Evolutionary conservation across 2,113 vertebrate genomes (phyloP), one percentile per base, ranked within the genome.

Genomic region (Labrus mixtus): DNA sequence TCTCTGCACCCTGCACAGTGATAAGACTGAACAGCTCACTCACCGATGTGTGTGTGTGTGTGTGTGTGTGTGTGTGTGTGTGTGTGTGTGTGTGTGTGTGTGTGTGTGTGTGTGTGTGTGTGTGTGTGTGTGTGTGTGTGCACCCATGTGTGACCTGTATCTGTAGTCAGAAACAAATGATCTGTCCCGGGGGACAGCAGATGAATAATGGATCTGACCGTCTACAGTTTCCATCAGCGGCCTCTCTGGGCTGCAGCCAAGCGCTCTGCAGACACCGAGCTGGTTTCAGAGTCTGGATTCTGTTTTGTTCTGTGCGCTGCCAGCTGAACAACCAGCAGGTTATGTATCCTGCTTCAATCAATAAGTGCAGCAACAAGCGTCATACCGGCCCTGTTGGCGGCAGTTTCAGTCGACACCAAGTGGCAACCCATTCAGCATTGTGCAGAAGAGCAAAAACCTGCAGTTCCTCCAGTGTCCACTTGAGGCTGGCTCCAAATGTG

Each of bases 171-270:
- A 71, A 78, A 76, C 69, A 75, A 81, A 81, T 72, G 37, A 76
- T 59, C 22, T 2, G 57, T 64, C 67, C 58, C 41, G 3, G 39
- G 63, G 68, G 54, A 22, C 22, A 12, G 79, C 54, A 5, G 67
- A 56, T 79, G 58, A 86, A 83, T 73, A 79, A 82, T 79, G 59
- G 72, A 82, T 82, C 71, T 33, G 71, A 46, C 41, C 1, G 11
- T 72, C 75, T 56, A 55, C 36, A 76, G 62, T 82, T 77, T 69
- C 84, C 76, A 61, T 78, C 69, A 39, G 29, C 57, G 46, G 59
- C 25, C 16, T 43, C 70, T 48, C 46, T 64, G 63, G 25, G 45
- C 61, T 19, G 33, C 60, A 78, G 78, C 55, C 71, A 66, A 61
- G 57, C 39, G 2, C 37, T 66, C 36, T 22, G 68, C 36, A 51